Evolutionary conservation across 2,888 invertebrate genomes (phyloP), one percentile per base, ranked within the genome.

Genomic region (Autographa pulchrina): DNA sequence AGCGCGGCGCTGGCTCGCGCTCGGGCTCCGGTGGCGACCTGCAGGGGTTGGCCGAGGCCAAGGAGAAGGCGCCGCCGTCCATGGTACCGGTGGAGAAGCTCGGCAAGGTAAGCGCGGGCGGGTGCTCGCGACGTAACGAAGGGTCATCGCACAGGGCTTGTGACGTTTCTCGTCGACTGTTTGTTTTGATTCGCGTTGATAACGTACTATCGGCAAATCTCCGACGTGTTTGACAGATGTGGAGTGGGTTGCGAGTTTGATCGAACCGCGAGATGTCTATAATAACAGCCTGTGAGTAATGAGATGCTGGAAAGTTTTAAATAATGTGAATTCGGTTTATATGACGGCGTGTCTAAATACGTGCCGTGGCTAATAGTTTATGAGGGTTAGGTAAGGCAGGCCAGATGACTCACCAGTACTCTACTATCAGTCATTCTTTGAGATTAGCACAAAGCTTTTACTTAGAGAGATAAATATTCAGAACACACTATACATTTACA

Each of bases 1-100:
- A 93, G 64, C 94, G 96, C 80, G 96, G 96, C 43, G 92, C 88
- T 61, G 88, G 89, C 81, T 96, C 97, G 32, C 95, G 97, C 73
- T 97, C 97, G 62, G 96, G 97, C 38, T 97, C 98, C 35, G 97
- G 97, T 14, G 96, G 96, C 20, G 97, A 97, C 87, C 96, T 97
- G 65, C 97, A 88, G 96, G 85, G 97, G 68, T 96, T 97, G 65
- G 96, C 96, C 65, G 97, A 97, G 83, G 96, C 96, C 85, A 81
- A 83, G 65, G 94, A 94, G 48, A 87, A 88, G 72, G 85, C 91
- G 0, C 96, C 96, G 73, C 96, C 96, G 38, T 97, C 97, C 68
- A 96, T 98, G 89, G 95, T 97, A 80, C 97, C 98, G 16, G 96
- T 98, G 65, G 98, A 98, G 89, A 98, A 97, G 92, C 95, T 98